These are phyloP conservation scores for Leucoraja erinaceus DNA, from an alignment of 2,113 vertebrate genomes.

Conservation along the genomic window DNA sequence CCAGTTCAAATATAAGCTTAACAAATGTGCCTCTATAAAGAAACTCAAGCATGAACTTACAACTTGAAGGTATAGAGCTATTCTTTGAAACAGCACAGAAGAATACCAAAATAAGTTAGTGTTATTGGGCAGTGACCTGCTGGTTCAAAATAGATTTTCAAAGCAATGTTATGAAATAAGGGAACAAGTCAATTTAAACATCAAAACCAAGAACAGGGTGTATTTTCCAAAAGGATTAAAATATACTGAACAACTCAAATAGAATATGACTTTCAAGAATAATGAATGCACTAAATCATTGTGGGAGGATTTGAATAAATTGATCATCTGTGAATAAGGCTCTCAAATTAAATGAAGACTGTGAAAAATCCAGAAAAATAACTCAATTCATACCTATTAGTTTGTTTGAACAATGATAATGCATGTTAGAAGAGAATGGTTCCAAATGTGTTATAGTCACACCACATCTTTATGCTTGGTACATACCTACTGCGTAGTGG, in stretches of 20 bases:
- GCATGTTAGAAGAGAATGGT: not conserved
- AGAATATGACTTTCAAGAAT: not conserved
- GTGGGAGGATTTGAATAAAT: not conserved
- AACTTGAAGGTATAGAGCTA: not conserved
- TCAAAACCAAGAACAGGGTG: not conserved
- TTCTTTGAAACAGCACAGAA: not conserved
- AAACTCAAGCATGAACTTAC: not conserved
- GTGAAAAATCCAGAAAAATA: not conserved
- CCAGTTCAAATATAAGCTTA: not conserved
- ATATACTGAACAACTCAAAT: not conserved
- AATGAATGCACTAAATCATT: not conserved
- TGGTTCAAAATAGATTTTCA: not conserved
- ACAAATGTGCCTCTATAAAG: not conserved
- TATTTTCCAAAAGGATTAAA: not conserved
- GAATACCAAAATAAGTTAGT: not conserved
- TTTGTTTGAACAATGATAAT: not conserved
- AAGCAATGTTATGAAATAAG: not conserved
- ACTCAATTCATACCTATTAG: not conserved
- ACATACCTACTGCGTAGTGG: not conserved
- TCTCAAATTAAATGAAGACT: not conserved
- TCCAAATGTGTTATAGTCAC: not conserved
- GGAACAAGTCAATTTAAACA: slow-evolving; percentile 17
- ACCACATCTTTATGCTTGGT: slow-evolving; percentile 2
- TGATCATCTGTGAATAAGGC: not conserved
- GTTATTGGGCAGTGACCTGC: not conserved